Conservation (phyloP, 2,797 vertebrate genomes). For the Ptychobarbus kaznakovi region DNA sequence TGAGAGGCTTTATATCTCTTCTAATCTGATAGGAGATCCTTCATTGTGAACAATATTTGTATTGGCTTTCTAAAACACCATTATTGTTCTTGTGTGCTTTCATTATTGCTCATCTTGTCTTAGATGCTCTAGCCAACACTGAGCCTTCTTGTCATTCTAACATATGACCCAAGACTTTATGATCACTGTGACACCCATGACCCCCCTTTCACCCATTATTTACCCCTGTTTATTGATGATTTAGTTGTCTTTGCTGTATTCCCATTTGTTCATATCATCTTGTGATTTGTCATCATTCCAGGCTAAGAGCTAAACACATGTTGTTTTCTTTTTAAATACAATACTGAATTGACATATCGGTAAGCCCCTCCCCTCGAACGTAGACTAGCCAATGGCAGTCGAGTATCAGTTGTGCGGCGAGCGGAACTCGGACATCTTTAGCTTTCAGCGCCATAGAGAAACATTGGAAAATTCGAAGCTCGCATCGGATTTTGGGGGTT, state of each 20-base stretch:
- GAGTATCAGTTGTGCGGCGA: too few relatives aligned
- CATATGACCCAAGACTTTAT: neutral
- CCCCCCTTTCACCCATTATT: neutral
- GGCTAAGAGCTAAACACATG: neutral
- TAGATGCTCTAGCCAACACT: neutral
- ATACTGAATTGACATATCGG: neutral
- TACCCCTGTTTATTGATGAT: neutral
- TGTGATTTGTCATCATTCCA: constrained; percentile 8
- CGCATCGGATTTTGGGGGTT: too few relatives aligned
- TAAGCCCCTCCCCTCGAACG: too few relatives aligned
- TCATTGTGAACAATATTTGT: neutral
- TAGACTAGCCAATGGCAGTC: too few relatives aligned
- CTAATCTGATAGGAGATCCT: neutral
- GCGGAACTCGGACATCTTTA: too few relatives aligned
- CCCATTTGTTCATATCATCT: neutral
- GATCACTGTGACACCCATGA: neutral
- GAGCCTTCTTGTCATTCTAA: neutral
- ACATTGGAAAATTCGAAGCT: too few relatives aligned
- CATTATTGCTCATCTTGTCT: neutral
- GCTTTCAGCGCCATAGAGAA: too few relatives aligned
- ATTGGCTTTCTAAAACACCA: neutral
- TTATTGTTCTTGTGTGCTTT: neutral
- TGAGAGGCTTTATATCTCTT: neutral
- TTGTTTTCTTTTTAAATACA: neutral
- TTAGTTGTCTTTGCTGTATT: neutral